These are phyloP conservation scores for Pempheris klunzingeri DNA, from an alignment of 2,797 vertebrate species.

Conservation along the genomic window DNA sequence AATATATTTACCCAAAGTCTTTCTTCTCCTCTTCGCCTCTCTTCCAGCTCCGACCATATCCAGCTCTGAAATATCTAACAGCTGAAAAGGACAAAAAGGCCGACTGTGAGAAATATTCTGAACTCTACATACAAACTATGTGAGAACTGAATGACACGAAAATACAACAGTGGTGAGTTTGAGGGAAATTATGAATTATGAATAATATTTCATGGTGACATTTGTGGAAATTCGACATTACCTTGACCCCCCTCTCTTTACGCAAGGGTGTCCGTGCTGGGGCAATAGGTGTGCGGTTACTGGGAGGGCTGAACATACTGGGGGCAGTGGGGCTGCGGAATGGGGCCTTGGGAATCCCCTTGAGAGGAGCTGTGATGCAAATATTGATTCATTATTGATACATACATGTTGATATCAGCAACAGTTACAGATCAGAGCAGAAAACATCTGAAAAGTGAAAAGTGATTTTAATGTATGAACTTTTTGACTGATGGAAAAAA, in stretches of 20 bases:
- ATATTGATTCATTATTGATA: not conserved
- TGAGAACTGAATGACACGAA: not conserved
- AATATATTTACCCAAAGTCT: conserved; percentile 90
- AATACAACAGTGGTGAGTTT: not conserved
- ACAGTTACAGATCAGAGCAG: not conserved
- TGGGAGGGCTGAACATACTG: conserved; percentile 95
- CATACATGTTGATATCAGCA: too few relatives aligned
- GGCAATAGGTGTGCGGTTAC: conserved; percentile 94
- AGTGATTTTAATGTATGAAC: not conserved
- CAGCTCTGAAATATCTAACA: conserved; percentile 94
- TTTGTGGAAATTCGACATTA: conserved; percentile 66
- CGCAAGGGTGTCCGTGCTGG: conserved; percentile 92
- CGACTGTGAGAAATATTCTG: not conserved
- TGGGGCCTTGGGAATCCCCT: conserved; percentile 97
- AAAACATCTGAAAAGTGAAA: not conserved
- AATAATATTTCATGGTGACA: too few relatives aligned
- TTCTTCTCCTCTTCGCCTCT: conserved; percentile 96
- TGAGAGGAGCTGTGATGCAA: conserved; percentile 90
- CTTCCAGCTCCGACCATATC: conserved; percentile 94
- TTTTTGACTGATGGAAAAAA: not conserved
- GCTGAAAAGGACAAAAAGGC: conserved; percentile 75
- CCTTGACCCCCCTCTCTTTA: conserved; percentile 98
- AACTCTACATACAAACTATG: not conserved
- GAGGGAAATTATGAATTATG: not conserved
- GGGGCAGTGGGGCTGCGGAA: conserved; percentile 95